phyloP scores from a whole-genome alignment of 1,140 invertebrate species.

The Drosophila oshimai region DNA sequence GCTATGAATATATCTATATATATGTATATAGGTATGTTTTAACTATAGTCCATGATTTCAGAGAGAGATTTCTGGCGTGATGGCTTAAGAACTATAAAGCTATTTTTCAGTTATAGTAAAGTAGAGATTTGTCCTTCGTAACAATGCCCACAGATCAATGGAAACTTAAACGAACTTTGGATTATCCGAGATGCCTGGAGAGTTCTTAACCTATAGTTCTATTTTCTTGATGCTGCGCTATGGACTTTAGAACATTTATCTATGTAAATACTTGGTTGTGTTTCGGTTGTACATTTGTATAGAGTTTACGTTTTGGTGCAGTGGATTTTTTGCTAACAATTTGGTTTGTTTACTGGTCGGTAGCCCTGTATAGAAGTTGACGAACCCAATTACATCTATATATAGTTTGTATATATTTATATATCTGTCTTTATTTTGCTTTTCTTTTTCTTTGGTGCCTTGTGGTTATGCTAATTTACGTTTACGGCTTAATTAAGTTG shows the following conservation, averaged over 20 bases:
- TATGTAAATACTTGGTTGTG: conserved; percentile 21
- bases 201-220: conserved; percentile 27
- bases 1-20: conserved; percentile 17
- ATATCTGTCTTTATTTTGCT: conserved; percentile 1
- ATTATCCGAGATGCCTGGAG: conserved; percentile 3
- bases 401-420: conserved; percentile 5
- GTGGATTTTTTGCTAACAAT: conserved; percentile 52
- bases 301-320: conserved; percentile 55
- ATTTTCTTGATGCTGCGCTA: conserved; percentile 6
- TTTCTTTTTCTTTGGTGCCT: conserved; percentile 46
- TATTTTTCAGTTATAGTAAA: conserved; percentile 76
- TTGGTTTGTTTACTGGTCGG: conserved; percentile 53
- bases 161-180: conserved; percentile 45
- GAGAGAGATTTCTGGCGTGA: conserved; percentile 17
- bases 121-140: conserved; percentile 67
- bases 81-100: conserved; percentile 81
- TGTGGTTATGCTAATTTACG: conserved; percentile 53
- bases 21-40: conserved; percentile 17
- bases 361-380: conserved; percentile 71
- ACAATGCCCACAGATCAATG: conserved; percentile 54
- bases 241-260: conserved; percentile 19
- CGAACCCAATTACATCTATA: conserved; percentile 40
- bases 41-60: conserved; percentile 18
- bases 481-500: conserved; percentile 46
- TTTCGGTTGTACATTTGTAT: conserved; percentile 31